Evolutionary conservation across 2,797 vertebrate species (phyloP), one percentile per base, ranked within the genome.

Genomic region (Micrastur ruficollis): DNA sequence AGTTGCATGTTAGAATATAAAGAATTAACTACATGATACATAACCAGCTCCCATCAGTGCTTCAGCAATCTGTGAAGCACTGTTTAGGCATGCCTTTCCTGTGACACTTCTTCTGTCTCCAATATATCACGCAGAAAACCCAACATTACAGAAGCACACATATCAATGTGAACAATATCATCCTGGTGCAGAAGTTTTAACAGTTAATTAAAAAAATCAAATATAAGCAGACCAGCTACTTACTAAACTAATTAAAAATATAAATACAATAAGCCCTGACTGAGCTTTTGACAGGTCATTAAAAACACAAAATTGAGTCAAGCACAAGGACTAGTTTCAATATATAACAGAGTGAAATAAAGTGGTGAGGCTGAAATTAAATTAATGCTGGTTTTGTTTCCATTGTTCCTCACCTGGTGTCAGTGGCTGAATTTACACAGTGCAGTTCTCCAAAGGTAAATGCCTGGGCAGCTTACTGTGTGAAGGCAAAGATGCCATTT

Each of bases 191-290:
- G 93, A 92, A 96, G 95, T 96, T 95, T 97, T 98, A 91, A 93
- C 91, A 89, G 94, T 96, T 97, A 97, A 96, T 84, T 96, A 68
- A 79, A 97, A 96, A 97, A 96, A 96, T 95, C 95, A 96, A 96
- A 97, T 97, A 96, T 91, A 92, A 95, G 94, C 96, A 93, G 75
- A 96, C 92, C 47, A n/a, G 96, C 93, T 95, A 90, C 97, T 97
- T 97, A 97, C 94, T 96, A 95, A 97, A 95, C 94, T 98, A 98
- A 98, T 97, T 97, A 98, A 98, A 96, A 94, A 97, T 98, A 98
- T 98, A 98, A 98, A 98, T 97, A 98, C 97, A 98, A 95, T 95
- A 97, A 96, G 93, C 96, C 85, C 96, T 97, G 96, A 97, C 96
- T 98, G 97, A 97, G 97, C 93, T 96, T 98, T 96, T 97, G 96